Evolutionary conservation across 2,888 invertebrate species (phyloP), one percentile per base, ranked within the genome.

Genomic region (Andrena marginata): DNA sequence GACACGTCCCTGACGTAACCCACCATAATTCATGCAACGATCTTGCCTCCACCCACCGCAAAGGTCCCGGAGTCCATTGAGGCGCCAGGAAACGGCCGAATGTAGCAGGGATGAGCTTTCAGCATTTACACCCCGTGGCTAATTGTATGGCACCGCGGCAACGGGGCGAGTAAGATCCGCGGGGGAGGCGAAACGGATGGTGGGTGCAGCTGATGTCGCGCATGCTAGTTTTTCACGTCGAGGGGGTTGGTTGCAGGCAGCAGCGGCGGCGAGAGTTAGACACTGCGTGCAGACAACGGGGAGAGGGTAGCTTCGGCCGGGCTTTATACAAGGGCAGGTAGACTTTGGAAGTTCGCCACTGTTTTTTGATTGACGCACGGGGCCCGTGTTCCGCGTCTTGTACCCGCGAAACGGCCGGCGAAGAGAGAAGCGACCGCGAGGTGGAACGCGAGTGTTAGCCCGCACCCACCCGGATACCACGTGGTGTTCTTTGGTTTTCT

Each of bases 311-410:
- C 83, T 79, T 83, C 54, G 31, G 16, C 31, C 73, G 80, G 68
- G 70, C 81, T 84, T 83, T 88, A 90, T 90, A 90, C 88, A 90
- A 90, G 77, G 73, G 81, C 82, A 90, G 85, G 62, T 65, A 78
- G 78, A 87, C 76, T 85, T 87, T 85, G 80, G 86, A 89, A 83
- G 59, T 72, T 86, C 73, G 72, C 62, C 88, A 87, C 75, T 88
- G 79, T 78, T 82, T 82, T 87, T 88, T 79, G 77, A 82, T 80
- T 75, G 84, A 85, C 82, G 80, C 77, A 65, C 72, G 68, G 73
- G 70, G 35, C 70, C 63, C 65, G 35, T 72, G 78, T 64, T 31
- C 16, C 65, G 60, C 16, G 64, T 35, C 33, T 51, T 79, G 29
- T 13, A 13, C 42, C 48, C 23, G 56, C 4, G 56, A 56, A 56